Percentiles rank a stretch among this genome's conserved stretches.
Conservation (phyloP, 2,797 vertebrate genomes). For the Yasuhikotakia modesta region DNA sequence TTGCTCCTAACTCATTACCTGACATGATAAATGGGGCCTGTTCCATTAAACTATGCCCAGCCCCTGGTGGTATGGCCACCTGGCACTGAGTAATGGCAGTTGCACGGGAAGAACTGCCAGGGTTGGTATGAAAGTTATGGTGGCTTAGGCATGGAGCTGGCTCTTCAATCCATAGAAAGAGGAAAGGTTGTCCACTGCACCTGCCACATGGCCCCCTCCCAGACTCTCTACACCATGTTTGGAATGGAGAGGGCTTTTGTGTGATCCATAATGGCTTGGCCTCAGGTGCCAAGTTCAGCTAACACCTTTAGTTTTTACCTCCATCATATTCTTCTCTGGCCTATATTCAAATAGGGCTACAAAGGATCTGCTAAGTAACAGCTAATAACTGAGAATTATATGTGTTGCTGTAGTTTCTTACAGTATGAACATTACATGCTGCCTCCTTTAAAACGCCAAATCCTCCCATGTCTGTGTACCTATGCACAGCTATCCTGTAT, state of each 20-base stretch:
- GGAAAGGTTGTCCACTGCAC: conserved; percentile 67
- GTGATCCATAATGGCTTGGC: conserved; percentile 62
- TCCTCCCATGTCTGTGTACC: background rate
- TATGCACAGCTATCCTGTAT: no score
- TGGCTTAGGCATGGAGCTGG: conserved; percentile 55
- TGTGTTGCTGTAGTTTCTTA: background rate
- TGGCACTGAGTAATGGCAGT: conserved; percentile 71
- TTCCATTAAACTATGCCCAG: conserved; percentile 74
- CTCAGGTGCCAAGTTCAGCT: conserved; percentile 25
- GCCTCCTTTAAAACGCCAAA: background rate
- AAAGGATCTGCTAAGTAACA: conserved; percentile 7
- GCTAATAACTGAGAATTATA: background rate
- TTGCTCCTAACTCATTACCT: conserved; percentile 78
- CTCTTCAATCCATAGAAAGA: conserved; percentile 62
- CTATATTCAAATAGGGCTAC: conserved; percentile 25
- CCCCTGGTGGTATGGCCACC: conserved; percentile 49
- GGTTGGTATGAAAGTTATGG: conserved; percentile 64
- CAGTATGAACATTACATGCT: background rate
- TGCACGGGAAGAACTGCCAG: conserved; percentile 59
- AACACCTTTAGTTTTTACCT: conserved; percentile 21
- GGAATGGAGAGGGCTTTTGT: conserved; percentile 56
- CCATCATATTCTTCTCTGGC: conserved; percentile 6
- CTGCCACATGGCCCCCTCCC: conserved; percentile 75
- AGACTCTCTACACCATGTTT: conserved; percentile 60
- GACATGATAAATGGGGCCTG: conserved; percentile 74